Conservation (phyloP, 2,888 invertebrate genomes). For the Branchipolynoe longqiensis region DNA sequence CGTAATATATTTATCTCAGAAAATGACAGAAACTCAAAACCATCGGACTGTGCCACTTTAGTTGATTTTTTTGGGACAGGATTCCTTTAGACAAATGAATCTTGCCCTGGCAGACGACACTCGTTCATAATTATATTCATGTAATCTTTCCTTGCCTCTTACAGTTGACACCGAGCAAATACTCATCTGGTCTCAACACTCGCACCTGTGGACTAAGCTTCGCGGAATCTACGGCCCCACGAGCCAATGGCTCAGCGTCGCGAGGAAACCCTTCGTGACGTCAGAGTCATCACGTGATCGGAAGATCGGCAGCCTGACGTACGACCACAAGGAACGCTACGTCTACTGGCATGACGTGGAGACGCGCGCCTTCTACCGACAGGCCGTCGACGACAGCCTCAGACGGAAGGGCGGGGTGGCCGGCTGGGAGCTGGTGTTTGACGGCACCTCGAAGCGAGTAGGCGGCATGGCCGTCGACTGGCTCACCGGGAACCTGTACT, state of each 20-base stretch:
- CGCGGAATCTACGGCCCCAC: conserved; percentile 53
- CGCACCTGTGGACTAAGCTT: conserved; percentile 49
- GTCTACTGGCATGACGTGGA: conserved; percentile 49
- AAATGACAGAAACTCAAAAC: too few relatives aligned
- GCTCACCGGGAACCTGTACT: conserved; percentile 57
- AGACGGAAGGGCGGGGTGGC: background rate
- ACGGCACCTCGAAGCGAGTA: background rate
- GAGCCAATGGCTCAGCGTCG: conserved; percentile 13
- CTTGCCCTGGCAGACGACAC: too few relatives aligned
- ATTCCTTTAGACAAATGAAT: too few relatives aligned
- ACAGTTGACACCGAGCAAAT: conserved; percentile 21
- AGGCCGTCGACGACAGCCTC: conserved; percentile 18
- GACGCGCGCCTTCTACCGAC: conserved; percentile 26
- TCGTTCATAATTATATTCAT: too few relatives aligned
- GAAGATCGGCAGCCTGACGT: background rate
- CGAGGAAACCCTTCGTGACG: conserved; percentile 3
- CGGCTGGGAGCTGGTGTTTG: conserved; percentile 14
- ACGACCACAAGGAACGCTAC: conserved; percentile 3
- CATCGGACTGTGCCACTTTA: too few relatives aligned
- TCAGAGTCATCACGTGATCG: conserved; percentile 29
- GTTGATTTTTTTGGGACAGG: too few relatives aligned
- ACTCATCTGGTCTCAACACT: conserved; percentile 56
- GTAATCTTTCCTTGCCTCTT: conserved; percentile 23
- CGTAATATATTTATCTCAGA: too few relatives aligned
- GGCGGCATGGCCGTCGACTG: conserved; percentile 64